Evolutionary conservation across 2,797 vertebrate genomes (phyloP), one percentile per base, ranked within the genome.

Genomic region (Uromys caudimaculatus): DNA sequence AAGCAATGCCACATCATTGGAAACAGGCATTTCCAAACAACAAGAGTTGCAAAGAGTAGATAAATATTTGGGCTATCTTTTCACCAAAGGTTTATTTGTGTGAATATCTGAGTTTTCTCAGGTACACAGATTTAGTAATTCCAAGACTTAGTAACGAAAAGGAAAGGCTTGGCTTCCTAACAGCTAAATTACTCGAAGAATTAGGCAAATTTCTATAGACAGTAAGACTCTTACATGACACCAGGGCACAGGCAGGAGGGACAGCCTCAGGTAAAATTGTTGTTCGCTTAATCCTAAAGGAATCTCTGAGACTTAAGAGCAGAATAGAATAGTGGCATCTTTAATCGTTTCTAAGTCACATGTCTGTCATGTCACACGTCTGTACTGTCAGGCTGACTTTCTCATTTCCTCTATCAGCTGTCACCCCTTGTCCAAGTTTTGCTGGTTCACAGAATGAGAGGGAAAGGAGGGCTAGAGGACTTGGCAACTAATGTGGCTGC

Each of bases 301-400:
- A 87, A 90, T 78, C 69, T 95, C 67, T 89, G 58, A 89, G 60
- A 85, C 92, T 94, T 91, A 86, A 88, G 32, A 2, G 76, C 75
- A 75, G 69, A 94, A 81, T 6, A 71, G 50, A 91, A 6, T 35
- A 41, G 60, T 29, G 73, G 6, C 7, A 83, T 79, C 62, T 93
- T 71, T n/a, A 73, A 67, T 78, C 56, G 17, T 56, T 60, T 60
- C 35, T 75, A 85, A 77, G 89, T 60, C 38, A 50, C 2, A 67
- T 16, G 64, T 67, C 64, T 67, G 64, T 67, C 64, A 6, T 35
- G 89, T 58, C n/a, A 44, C 2, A 29, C 14, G 32, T 17, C 50
- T 94, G 89, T 83, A 17, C 58, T 32, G 14, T n/a, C 52, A 79
- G 60, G 13, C 38, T 76, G 21, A n/a, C 60, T 38, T 81, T 50